Evolutionary conservation across 2,888 invertebrate species (phyloP).

Genomic region (Andrena chrysosceles): DNA sequence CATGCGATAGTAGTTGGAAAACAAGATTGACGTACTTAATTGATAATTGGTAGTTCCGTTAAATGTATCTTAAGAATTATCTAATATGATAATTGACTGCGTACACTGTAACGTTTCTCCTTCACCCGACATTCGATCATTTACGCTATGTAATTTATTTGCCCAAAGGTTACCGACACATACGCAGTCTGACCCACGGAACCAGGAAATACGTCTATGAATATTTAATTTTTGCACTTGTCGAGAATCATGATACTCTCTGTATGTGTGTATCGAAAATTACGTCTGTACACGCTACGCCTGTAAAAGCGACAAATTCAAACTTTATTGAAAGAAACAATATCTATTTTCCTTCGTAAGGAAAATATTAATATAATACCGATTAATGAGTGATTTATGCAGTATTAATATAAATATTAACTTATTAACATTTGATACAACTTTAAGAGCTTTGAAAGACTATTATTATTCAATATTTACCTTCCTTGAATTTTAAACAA

Average conservation of each 20-base stretch:
- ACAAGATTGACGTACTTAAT: neutral
- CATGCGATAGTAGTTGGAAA: neutral
- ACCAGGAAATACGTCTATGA: slow-evolving; percentile 3
- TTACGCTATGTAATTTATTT: slow-evolving; percentile 20
- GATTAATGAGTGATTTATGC: neutral
- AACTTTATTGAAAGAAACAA: neutral
- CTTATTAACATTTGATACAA: neutral
- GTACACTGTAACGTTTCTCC: slow-evolving; percentile 36
- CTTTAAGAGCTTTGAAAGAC: neutral
- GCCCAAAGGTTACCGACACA: slow-evolving; percentile 17
- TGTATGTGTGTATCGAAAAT: neutral
- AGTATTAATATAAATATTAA: neutral
- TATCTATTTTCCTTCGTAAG: neutral
- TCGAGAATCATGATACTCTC: slow-evolving; percentile 5
- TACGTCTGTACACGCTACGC: neutral
- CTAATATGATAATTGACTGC: slow-evolving; percentile 37
- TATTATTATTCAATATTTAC: neutral
- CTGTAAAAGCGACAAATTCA: neutral
- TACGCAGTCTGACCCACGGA: neutral
- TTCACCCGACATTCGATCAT: slow-evolving; percentile 30
- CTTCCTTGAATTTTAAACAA: neutral
- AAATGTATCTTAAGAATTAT: slow-evolving; percentile 51
- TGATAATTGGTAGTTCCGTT: slow-evolving; percentile 43
- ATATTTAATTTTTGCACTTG: neutral
- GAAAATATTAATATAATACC: neutral